Conservation (phyloP, 2,888 invertebrate genomes). For the Morpho deidamia region DNA sequence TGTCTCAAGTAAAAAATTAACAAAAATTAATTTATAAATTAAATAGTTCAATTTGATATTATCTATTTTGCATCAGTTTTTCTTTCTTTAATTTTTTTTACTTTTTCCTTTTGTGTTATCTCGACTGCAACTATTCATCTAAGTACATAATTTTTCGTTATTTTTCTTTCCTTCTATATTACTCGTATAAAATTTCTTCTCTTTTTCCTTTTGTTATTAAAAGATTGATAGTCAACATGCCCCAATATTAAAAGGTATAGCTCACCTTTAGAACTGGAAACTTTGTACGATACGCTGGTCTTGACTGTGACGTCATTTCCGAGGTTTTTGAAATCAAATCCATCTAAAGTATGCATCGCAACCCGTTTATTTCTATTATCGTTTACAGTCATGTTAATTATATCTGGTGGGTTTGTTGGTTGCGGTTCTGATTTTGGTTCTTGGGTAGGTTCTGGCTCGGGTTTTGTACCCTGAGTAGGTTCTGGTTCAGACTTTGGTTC, state of each 20-base stretch:
- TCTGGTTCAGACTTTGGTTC: slow-evolving; percentile 38
- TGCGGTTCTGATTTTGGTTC: slow-evolving; percentile 54
- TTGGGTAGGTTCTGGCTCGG: slow-evolving; percentile 48
- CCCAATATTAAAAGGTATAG: not conserved
- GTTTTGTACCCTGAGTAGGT: slow-evolving; percentile 43
- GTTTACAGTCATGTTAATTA: slow-evolving; percentile 42
- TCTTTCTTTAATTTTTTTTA: too few species aligned
- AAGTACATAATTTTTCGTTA: too few species aligned
- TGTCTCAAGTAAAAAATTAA: too few species aligned
- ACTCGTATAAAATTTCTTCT: too few species aligned
- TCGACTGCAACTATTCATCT: too few species aligned
- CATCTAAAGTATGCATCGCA: slow-evolving; percentile 67
- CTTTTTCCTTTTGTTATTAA: too few species aligned
- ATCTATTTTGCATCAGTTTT: too few species aligned
- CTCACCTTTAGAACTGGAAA: slow-evolving; percentile 79
- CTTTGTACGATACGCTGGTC: slow-evolving; percentile 88
- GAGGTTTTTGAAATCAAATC: slow-evolving; percentile 64
- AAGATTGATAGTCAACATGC: too few species aligned
- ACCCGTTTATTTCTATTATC: slow-evolving; percentile 77
- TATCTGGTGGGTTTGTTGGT: slow-evolving; percentile 38
- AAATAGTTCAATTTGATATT: too few species aligned
- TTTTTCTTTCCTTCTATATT: too few species aligned
- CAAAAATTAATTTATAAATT: too few species aligned
- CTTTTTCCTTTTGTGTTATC: too few species aligned
- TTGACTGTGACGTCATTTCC: slow-evolving; percentile 84